Conservation (phyloP, 2,888 invertebrate genomes). For the Lithophane socia region DNA sequence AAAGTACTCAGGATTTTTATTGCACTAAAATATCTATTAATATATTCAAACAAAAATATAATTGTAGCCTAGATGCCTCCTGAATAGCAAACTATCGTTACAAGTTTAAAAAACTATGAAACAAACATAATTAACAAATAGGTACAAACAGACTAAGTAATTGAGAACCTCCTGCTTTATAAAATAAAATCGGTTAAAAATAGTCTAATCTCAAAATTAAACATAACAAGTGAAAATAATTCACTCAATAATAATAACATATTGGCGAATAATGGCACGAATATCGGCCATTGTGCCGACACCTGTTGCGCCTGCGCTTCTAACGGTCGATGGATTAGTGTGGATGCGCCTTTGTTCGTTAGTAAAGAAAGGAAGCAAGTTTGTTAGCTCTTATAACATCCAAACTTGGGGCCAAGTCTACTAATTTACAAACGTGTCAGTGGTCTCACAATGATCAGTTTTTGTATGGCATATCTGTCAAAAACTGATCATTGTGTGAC, state of each 20-base stretch:
- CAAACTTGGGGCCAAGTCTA: too few species aligned
- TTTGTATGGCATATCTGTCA: too few species aligned
- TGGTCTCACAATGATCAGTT: too few species aligned
- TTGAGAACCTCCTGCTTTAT: too few species aligned
- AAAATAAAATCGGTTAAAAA: neutral
- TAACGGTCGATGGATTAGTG: conserved; percentile 52
- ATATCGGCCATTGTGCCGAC: conserved; percentile 71
- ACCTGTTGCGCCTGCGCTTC: conserved; percentile 68
- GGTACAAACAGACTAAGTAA: neutral
- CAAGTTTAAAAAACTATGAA: neutral
- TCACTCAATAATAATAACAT: conserved; percentile 39
- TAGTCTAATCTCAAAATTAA: neutral
- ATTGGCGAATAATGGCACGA: conserved; percentile 61
- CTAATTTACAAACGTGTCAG: too few species aligned
- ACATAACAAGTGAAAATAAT: conserved; percentile 4
- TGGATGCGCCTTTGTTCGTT: conserved; percentile 55
- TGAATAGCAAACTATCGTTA: neutral
- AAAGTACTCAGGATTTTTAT: too few species aligned
- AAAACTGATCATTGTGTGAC: too few species aligned
- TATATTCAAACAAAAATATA: neutral
- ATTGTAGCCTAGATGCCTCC: neutral
- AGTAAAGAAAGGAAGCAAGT: neutral
- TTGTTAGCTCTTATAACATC: neutral
- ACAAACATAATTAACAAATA: neutral
- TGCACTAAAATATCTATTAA: neutral